Evolutionary conservation across 1,140 invertebrate species (phyloP).

Genomic region (Branchinecta lindahli): DNA sequence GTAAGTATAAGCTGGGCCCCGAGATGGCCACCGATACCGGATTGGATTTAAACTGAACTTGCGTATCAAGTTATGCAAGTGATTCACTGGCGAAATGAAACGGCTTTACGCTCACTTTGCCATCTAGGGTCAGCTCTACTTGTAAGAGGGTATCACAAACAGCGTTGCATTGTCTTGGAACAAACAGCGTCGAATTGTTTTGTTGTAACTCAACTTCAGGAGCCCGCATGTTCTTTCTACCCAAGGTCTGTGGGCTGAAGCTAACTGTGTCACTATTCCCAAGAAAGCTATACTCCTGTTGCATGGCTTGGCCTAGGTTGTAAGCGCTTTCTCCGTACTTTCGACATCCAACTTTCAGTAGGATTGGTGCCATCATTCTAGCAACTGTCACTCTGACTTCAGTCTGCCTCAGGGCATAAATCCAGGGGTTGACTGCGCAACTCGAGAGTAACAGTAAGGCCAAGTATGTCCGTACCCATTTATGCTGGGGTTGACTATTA

Average conservation of each 20-base stretch:
- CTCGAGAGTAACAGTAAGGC: neutral
- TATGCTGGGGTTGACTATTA: neutral
- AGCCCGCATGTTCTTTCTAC: neutral
- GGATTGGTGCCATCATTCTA: neutral
- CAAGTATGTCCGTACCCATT: neutral
- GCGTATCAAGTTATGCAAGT: too few species aligned
- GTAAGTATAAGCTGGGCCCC: too few species aligned
- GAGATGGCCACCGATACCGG: too few species aligned
- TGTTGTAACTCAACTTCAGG: neutral
- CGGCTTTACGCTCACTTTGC: neutral
- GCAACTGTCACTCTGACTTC: neutral
- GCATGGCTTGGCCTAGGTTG: neutral
- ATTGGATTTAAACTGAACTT: too few species aligned
- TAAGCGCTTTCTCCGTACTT: neutral
- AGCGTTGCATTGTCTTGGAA: neutral
- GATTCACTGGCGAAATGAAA: neutral
- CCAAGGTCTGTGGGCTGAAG: neutral
- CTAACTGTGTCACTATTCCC: slow-evolving; percentile 6
- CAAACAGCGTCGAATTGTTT: neutral
- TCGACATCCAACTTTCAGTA: neutral
- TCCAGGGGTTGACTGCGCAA: neutral
- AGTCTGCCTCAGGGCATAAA: neutral
- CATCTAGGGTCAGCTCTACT: neutral
- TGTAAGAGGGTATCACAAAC: neutral
- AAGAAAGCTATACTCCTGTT: slow-evolving; percentile 10